Evolutionary conservation across 2,888 invertebrate species (phyloP), one percentile per base, ranked within the genome.

Genomic region (Perithous albicinctus): DNA sequence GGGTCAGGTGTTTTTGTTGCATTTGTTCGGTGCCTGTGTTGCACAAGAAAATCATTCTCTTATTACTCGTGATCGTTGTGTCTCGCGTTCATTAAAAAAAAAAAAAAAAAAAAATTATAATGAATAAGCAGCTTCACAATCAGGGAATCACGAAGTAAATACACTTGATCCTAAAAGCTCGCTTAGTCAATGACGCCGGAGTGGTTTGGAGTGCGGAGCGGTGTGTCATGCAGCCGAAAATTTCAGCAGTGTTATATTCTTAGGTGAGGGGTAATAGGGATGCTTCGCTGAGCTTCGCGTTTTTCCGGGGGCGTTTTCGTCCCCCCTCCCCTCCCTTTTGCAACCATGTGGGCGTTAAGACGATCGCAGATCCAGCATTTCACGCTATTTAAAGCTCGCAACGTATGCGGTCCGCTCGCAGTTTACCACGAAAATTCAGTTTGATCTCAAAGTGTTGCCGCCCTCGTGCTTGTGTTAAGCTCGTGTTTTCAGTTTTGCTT

Each of bases 321-420:
- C 12, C 8, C 54, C 35, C 67, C 23, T n/a, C 70, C 73, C 66
- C 41, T 18, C 51, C 15, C 23, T 54, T 46, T 48, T 56, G 72
- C 48, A 51, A 82, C 59, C 26, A 74, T 56, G 81, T 82, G 81
- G 81, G 81, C 35, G 59, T 38, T 32, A n/a, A 67, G 67, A 77
- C 59, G 77, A 73, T 63, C 46, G 51, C 4, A 48, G n/a, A 63
- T 78, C 78, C 74, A 64, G 54, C 56, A 46, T 56, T 35, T 29
- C 63, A 48, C 26, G 63, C 74, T 81, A 81, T 81, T 81, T 81
- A 81, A 81, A 81, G 81, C 81, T 59, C 63, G 64, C 61, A 29
- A 56, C 54, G 61, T 56, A 64, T 32, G 56, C 78, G 69, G 64
- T 74, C 63, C 7, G 56, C 56, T 78, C 74, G 78, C 81, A 81